Conservation (phyloP, 2,113 vertebrate species). For the Tragelaphus strepsiceros region DNA sequence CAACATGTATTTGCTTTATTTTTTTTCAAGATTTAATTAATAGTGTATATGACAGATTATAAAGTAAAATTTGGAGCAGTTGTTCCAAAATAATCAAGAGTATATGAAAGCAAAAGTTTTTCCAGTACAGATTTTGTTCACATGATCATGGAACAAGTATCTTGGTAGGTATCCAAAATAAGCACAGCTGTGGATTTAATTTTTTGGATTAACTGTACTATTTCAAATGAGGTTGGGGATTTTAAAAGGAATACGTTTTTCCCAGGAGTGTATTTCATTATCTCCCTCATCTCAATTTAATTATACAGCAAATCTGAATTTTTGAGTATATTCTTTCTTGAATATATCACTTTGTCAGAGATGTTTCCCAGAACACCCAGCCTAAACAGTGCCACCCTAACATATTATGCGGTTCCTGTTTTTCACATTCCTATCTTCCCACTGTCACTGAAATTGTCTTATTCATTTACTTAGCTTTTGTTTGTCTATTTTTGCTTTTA, state of each 20-base stretch:
- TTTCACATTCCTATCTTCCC: not conserved
- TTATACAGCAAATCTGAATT: not conserved
- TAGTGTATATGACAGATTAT: not conserved
- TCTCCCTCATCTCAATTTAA: not conserved
- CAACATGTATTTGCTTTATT: not conserved
- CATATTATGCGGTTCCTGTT: not conserved
- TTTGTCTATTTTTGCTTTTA: not conserved
- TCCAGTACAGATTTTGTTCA: conserved; percentile 33
- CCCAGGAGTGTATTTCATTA: not conserved
- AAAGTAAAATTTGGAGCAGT: conserved; percentile 37
- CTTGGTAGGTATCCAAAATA: conserved; percentile 68
- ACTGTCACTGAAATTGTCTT: not conserved
- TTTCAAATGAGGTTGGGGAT: conserved; percentile 45
- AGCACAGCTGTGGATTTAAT: conserved; percentile 78
- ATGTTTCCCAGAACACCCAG: not conserved
- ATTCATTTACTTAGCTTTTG: not conserved
- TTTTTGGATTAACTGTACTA: conserved; percentile 53
- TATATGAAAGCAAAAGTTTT: conserved; percentile 35
- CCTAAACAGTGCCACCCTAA: not conserved
- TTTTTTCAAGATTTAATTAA: not conserved
- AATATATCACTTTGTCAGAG: not conserved
- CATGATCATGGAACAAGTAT: conserved; percentile 63
- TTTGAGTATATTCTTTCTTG: not conserved
- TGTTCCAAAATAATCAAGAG: conserved; percentile 48
- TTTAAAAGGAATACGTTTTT: conserved; percentile 26